phyloP scores from a whole-genome alignment of 2,797 vertebrate genomes.

The Pantherophis vulpinus region DNA sequence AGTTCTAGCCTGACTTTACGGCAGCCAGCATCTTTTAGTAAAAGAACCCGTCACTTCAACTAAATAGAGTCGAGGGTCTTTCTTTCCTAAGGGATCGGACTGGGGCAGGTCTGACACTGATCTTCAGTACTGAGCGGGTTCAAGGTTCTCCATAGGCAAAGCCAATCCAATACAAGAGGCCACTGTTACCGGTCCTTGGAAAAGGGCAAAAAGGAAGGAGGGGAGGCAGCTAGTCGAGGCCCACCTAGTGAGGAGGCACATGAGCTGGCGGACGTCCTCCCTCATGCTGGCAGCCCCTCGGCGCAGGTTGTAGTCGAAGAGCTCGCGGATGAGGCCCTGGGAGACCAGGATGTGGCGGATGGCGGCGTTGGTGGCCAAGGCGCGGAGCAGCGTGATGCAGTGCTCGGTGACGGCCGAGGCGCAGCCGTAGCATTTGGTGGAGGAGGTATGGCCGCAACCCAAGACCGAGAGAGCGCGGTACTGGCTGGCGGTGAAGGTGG shows the following conservation, averaged over 20 bases:
- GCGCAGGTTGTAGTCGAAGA: slow-evolving; percentile 95
- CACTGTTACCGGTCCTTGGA: accelerated
- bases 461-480: slow-evolving; percentile 94
- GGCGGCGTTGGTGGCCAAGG: slow-evolving; percentile 92
- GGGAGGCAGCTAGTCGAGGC: not conserved
- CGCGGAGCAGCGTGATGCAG: slow-evolving; percentile 92
- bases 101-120: not conserved
- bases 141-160: not conserved
- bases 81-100: not conserved
- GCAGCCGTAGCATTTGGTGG: slow-evolving; percentile 96
- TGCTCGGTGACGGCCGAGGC: slow-evolving; percentile 96
- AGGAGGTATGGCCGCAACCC: slow-evolving; percentile 95
- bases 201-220: not conserved
- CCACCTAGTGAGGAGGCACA: slow-evolving; percentile 97
- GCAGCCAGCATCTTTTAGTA: not conserved
- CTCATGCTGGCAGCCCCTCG: slow-evolving; percentile 90
- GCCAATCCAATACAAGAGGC: not conserved
- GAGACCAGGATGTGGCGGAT: slow-evolving; percentile 95
- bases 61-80: not conserved
- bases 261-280: slow-evolving; percentile 94
- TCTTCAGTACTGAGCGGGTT: not conserved
- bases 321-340: slow-evolving; percentile 94
- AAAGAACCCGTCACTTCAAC: not conserved
- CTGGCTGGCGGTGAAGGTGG: slow-evolving; percentile 96
- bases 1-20: not conserved